Conservation (phyloP, 2,113 vertebrate genomes). For the Siphamia tubifer region DNA sequence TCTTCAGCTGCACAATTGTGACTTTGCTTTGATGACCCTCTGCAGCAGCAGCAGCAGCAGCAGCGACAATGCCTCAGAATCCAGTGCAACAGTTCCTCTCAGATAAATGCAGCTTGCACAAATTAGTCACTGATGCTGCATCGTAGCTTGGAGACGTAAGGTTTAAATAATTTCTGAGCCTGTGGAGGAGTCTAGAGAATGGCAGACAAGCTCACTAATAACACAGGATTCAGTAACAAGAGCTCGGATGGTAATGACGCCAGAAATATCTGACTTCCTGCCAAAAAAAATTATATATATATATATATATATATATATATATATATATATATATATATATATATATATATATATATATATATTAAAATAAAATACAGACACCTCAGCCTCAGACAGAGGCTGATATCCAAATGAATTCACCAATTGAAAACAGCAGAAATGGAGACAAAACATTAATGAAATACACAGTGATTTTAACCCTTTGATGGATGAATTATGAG, state of each 20-base stretch:
- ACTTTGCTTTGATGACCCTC: conserved; percentile 60
- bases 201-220: conserved; percentile 76
- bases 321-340: no score
- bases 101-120: conserved; percentile 60
- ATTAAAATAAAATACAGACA: conserved; percentile 54
- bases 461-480: neutral
- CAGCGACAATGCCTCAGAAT: conserved; percentile 36
- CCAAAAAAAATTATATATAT: no score
- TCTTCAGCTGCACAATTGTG: conserved; percentile 39
- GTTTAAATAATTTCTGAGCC: conserved; percentile 76
- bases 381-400: conserved; percentile 25
- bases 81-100: conserved; percentile 50
- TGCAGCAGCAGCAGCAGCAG: neutral
- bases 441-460: conserved; percentile 36
- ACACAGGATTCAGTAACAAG: conserved; percentile 65
- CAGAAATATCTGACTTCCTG: conserved; percentile 64
- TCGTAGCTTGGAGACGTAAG: conserved; percentile 38
- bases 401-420: conserved; percentile 49
- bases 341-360: no score
- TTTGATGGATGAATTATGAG: no score
- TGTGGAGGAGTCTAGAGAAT: conserved; percentile 64
- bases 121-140: conserved; percentile 52
- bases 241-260: conserved; percentile 66
- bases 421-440: conserved; percentile 22
- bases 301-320: no score